Percentiles rank a stretch among this genome's conserved stretches.
These are phyloP conservation scores for Pyrocephalus nanus DNA, from an alignment of 2,797 vertebrate genomes.

Conservation along the genomic window DNA sequence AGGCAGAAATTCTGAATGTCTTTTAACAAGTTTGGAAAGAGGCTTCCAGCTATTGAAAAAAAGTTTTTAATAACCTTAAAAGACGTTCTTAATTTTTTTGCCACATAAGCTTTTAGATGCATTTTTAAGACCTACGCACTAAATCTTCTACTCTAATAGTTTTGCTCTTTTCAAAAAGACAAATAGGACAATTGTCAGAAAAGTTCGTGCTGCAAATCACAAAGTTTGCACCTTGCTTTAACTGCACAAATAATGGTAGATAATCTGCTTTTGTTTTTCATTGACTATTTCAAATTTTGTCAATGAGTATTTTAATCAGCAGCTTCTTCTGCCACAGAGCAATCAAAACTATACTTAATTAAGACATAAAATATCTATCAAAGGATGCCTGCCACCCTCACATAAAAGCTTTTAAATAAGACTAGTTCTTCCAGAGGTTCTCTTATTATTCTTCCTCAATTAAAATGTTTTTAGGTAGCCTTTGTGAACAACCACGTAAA, in stretches of 20 bases:
- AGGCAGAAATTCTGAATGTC: not conserved
- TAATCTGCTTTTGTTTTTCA: not conserved
- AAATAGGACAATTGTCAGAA: not conserved
- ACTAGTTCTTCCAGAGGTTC: not conserved
- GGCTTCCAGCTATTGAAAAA: not conserved
- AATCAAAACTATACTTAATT: not conserved
- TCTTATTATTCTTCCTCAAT: not conserved
- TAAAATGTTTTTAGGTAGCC: not conserved
- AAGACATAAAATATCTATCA: not conserved
- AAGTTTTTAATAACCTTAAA: constrained; percentile 1
- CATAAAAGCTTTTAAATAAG: not conserved
- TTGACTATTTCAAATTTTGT: not conserved
- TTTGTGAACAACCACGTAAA: not conserved
- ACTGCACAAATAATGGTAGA: not conserved
- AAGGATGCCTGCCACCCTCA: not conserved
- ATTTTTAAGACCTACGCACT: not conserved
- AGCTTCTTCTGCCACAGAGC: not conserved
- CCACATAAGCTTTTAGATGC: not conserved
- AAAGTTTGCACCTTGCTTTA: not conserved
- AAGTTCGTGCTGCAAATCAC: not conserved
- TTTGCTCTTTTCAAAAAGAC: constrained; percentile 18
- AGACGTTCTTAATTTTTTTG: constrained; percentile 16
- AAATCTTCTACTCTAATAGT: not conserved
- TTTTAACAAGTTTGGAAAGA: constrained; percentile 20
- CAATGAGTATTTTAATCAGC: not conserved